phyloP scores from a whole-genome alignment of 2,888 invertebrate genomes.

The Dusona sp. region DNA sequence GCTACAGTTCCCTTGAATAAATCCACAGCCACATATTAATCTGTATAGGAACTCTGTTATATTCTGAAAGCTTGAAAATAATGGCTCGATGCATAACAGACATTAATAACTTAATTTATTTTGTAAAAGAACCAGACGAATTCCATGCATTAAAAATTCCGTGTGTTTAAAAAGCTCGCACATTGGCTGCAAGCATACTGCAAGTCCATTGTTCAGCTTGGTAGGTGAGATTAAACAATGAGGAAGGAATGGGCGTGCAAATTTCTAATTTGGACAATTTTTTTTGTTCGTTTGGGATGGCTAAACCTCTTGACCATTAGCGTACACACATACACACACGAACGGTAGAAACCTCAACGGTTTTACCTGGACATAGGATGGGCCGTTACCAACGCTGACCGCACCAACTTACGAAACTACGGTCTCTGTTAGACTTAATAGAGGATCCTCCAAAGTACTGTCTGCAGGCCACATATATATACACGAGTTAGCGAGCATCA shows the following conservation, averaged over 20 bases:
- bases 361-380: slow-evolving; percentile 18
- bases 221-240: background rate
- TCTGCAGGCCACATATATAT: slow-evolving; percentile 5
- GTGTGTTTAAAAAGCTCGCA: background rate
- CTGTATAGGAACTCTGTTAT: background rate
- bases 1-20: background rate
- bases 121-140: background rate
- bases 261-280: background rate
- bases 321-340: background rate
- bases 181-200: background rate
- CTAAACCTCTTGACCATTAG: background rate
- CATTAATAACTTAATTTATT: background rate
- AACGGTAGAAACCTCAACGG: slow-evolving; percentile 12
- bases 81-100: background rate
- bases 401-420: slow-evolving; percentile 53
- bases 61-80: background rate
- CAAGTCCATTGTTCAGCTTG: background rate
- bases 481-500: slow-evolving; percentile 11
- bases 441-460: slow-evolving; percentile 17
- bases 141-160: background rate
- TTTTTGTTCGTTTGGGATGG: background rate
- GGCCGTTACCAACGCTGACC: slow-evolving; percentile 34
- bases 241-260: background rate
- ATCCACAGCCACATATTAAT: background rate
- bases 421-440: slow-evolving; percentile 48